Evolutionary conservation across 2,888 invertebrate genomes (phyloP).

Genomic region (Pristionchus exspectatus): DNA sequence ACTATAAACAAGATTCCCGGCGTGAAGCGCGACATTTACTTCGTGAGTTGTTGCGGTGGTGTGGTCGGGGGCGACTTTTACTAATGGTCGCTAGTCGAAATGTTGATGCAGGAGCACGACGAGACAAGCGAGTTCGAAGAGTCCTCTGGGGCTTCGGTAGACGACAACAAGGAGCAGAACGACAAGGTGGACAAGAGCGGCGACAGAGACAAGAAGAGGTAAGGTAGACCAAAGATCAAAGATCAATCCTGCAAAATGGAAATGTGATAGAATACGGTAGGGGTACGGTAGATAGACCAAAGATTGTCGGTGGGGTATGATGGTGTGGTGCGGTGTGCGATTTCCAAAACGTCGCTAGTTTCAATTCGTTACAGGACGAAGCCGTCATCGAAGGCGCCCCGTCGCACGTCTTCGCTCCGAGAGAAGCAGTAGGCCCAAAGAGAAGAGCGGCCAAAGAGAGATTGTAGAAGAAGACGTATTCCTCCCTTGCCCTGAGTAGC

Average conservation of each 20-base stretch:
- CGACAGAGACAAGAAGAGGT: background rate
- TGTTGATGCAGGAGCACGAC: background rate
- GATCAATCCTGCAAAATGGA: background rate
- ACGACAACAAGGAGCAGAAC: background rate
- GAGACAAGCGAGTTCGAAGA: constrained; percentile 13
- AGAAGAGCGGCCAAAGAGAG: background rate
- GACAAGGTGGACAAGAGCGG: constrained; percentile 11
- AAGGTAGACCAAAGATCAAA: background rate
- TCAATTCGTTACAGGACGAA: background rate
- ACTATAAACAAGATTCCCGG: constrained; percentile 35
- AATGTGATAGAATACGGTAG: too few relatives aligned
- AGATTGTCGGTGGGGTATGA: background rate
- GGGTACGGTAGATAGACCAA: background rate
- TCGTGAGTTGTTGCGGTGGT: constrained; percentile 34
- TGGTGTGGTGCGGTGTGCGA: background rate
- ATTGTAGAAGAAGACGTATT: background rate
- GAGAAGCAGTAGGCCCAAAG: background rate
- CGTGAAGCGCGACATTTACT: background rate
- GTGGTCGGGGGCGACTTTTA: background rate
- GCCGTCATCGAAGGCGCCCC: background rate
- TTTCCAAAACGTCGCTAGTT: too few relatives aligned
- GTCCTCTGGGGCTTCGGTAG: background rate
- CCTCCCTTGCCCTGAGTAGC: background rate
- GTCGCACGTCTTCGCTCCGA: background rate
- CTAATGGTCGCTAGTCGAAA: background rate